phyloP scores from a whole-genome alignment of 2,113 vertebrate genomes.

The Tauraco erythrolophus region DNA sequence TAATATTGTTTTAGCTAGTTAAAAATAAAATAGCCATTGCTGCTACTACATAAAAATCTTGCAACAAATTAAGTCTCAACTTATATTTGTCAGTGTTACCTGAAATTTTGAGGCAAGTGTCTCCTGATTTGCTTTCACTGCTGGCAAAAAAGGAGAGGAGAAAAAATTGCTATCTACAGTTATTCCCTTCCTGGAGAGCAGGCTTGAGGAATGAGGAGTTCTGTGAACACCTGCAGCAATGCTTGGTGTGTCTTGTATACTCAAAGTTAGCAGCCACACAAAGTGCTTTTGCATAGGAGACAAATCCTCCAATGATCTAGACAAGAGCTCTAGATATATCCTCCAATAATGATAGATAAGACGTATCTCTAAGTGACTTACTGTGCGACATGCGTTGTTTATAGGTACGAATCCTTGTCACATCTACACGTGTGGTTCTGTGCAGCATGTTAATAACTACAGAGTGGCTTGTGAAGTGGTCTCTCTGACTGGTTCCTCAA shows the following conservation, averaged over 20 bases:
- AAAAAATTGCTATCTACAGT: background rate
- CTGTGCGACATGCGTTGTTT: background rate
- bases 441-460: background rate
- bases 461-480: background rate
- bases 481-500: background rate
- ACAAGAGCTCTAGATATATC: background rate
- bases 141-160: background rate
- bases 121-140: background rate
- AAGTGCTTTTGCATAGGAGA: background rate
- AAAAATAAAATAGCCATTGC: background rate
- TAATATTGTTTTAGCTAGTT: background rate
- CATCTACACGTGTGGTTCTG: accelerated
- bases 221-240: background rate
- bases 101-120: background rate
- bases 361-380: background rate
- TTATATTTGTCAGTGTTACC: no score
- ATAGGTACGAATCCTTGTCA: background rate
- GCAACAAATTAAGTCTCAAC: background rate
- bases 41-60: background rate
- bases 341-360: background rate
- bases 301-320: background rate
- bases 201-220: background rate
- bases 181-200: background rate
- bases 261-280: background rate
- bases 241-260: background rate